Evolutionary conservation across 2,888 invertebrate genomes (phyloP).

Genomic region (Dascillus cervinus): DNA sequence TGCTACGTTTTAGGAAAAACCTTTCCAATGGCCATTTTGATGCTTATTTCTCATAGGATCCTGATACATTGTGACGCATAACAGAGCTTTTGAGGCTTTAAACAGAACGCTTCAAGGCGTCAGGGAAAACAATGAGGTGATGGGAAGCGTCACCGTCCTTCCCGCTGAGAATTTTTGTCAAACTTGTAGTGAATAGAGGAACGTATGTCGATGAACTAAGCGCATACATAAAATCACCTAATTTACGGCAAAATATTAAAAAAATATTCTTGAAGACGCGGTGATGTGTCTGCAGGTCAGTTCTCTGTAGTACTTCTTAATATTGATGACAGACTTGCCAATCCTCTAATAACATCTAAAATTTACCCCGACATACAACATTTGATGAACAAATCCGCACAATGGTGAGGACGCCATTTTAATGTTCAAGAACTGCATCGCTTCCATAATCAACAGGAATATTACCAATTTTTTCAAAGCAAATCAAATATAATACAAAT

Average conservation of each 20-base stretch:
- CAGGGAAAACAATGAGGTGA: slow-evolving; percentile 17
- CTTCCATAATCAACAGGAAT: slow-evolving; percentile 11
- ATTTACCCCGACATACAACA: no score
- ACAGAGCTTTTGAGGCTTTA: slow-evolving; percentile 30
- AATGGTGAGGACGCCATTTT: slow-evolving; percentile 28
- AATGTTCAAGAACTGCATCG: slow-evolving; percentile 28
- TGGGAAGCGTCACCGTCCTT: slow-evolving; percentile 26
- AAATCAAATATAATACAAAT: slow-evolving; percentile 7
- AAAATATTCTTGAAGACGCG: slow-evolving; percentile 14
- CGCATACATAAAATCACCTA: slow-evolving; percentile 23
- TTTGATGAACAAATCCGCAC: no score
- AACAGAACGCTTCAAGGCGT: slow-evolving; percentile 27
- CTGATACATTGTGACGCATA: slow-evolving; percentile 37
- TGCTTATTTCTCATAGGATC: no score
- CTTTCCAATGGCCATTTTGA: no score
- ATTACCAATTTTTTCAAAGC: slow-evolving; percentile 5
- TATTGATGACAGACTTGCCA: not conserved
- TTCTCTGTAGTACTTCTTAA: not conserved
- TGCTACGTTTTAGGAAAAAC: no score
- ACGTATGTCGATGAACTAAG: slow-evolving; percentile 24
- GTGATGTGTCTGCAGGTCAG: slow-evolving; percentile 2
- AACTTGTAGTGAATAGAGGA: slow-evolving; percentile 23
- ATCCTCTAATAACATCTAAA: no score
- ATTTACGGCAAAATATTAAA: slow-evolving; percentile 14
- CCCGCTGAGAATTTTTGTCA: slow-evolving; percentile 29